Evolutionary conservation across 2,113 vertebrate genomes (phyloP), one percentile per base, ranked within the genome.

Genomic region (Pelodiscus sinensis): DNA sequence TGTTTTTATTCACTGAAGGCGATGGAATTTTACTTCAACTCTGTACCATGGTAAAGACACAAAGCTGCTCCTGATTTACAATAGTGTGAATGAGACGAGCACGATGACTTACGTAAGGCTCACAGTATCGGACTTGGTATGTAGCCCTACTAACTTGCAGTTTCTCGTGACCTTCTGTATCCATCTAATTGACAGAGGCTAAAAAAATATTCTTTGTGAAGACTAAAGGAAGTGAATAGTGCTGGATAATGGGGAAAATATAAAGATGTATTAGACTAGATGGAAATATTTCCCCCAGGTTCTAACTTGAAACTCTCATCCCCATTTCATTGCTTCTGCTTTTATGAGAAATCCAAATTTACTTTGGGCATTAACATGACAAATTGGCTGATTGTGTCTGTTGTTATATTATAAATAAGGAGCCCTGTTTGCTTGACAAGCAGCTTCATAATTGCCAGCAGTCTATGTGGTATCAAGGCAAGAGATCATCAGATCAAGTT

Each of bases 321-420:
- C 60, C n/a, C 57, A 54, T 96, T 89, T 90, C n/a, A 2, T 11
- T 1, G 55, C 82, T 62, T 44, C 79, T 0, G 1, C 79, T 93
- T 95, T 96, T 92, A 92, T 93, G 94, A 91, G 94, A 97, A 96
- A 97, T 88, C 94, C 91, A 94, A 96, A 96, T 91, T 90, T 95
- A 73, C 73, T 89, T 88, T 84, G 85, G 92, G 57, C 73, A 60
- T 92, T 92, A 94, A 92, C 68, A 88, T 83, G 93, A 95, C 92
- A 96, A 89, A 96, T 89, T 92, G 96, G 93, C 95, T 95, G 90
- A 86, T 88, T 94, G 85, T 77, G 82, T 85, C 90, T 95, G 92
- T 88, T 94, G 65, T 96, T 95, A 73, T 81, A 54, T 87, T 82
- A 90, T 92, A 93, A 92, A 93, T 90, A 82, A 62, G 92, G 91